These are phyloP conservation scores for Ctenoplectra terminalis DNA, from an alignment of 1,140 invertebrate species.

Conservation along the genomic window DNA sequence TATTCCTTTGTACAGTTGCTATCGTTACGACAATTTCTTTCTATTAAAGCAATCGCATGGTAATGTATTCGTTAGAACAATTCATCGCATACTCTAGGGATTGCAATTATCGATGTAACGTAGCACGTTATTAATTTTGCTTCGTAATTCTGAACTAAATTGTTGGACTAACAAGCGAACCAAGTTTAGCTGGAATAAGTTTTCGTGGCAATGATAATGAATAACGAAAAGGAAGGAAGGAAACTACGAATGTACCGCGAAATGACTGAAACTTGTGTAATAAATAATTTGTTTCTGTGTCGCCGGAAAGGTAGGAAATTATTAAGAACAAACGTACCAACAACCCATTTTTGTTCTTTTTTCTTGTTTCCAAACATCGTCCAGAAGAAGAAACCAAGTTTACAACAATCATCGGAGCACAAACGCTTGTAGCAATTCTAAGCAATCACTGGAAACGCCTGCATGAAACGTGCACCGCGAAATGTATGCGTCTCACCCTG, in stretches of 20 bases:
- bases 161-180: constrained; percentile 15
- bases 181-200: constrained; percentile 32
- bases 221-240: constrained; percentile 27
- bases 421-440: background rate
- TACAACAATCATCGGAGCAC: background rate
- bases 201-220: constrained; percentile 37
- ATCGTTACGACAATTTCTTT: too few relatives aligned
- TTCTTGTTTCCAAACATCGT: background rate
- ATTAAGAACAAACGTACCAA: constrained; percentile 19
- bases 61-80: too few relatives aligned
- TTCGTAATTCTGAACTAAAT: constrained; percentile 8
- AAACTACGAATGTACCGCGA: constrained; percentile 4
- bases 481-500: background rate
- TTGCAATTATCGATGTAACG: background rate
- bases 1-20: too few relatives aligned
- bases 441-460: background rate
- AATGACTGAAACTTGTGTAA: constrained; percentile 27
- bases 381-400: background rate
- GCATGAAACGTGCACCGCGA: background rate
- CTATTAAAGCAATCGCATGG: too few relatives aligned
- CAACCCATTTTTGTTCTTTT: too few relatives aligned
- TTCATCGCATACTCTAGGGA: background rate
- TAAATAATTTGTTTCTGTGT: constrained; percentile 36
- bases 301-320: constrained; percentile 15
- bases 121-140: constrained; percentile 25